Percentiles rank a stretch among this genome's conserved stretches.
These are phyloP conservation scores for Cardiocondyla obscurior DNA, from an alignment of 1,140 invertebrate genomes.

Conservation along the genomic window DNA sequence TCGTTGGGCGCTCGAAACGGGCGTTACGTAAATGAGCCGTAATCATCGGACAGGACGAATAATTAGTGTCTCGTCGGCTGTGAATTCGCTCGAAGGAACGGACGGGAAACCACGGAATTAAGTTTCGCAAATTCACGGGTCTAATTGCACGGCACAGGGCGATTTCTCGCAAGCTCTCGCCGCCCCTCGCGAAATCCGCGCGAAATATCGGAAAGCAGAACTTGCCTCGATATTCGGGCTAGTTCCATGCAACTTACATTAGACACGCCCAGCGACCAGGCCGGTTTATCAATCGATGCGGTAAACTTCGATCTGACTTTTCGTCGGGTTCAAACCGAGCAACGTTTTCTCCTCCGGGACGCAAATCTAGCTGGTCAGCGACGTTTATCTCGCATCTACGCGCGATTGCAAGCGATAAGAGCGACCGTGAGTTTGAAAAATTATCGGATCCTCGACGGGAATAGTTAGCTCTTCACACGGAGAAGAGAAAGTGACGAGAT, in stretches of 20 bases:
- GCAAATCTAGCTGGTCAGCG: neutral
- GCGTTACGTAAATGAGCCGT: neutral
- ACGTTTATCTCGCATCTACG: neutral
- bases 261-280: neutral
- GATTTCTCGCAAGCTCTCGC: slow-evolving; percentile 28
- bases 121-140: neutral
- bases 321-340: neutral
- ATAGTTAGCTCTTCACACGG: neutral
- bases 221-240: neutral
- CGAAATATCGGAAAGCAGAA: slow-evolving; percentile 46
- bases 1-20: neutral
- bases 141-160: neutral
- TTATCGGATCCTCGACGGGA: neutral
- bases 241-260: slow-evolving; percentile 2
- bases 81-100: neutral
- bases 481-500: neutral
- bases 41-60: slow-evolving; percentile 9
- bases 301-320: neutral
- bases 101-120: slow-evolving; percentile 25
- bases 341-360: neutral
- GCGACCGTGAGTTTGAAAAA: neutral
- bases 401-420: neutral
- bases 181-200: neutral
- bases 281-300: slow-evolving; percentile 29
- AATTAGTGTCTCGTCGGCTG: slow-evolving; percentile 20